Conservation (phyloP, 2,113 vertebrate species). For the Semnornis frantzii region DNA sequence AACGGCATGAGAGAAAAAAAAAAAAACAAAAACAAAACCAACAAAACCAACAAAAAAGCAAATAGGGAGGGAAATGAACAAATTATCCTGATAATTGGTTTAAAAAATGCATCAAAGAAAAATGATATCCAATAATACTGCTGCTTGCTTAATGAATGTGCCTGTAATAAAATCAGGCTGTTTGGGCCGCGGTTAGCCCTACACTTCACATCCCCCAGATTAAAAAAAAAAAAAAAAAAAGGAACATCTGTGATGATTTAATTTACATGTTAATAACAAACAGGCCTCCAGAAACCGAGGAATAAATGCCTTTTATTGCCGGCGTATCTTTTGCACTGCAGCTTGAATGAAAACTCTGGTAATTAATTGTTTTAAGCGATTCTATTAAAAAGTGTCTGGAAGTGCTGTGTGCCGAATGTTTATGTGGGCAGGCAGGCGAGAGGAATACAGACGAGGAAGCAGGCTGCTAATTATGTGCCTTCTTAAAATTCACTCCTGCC, state of each 20-base stretch:
- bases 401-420: constrained; percentile 86
- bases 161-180: constrained; percentile 90
- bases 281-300: constrained; percentile 97
- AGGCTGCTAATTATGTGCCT: constrained; percentile 72
- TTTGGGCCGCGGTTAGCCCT: constrained; percentile 83
- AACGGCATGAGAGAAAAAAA: constrained; percentile 29
- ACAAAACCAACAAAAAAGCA: neutral
- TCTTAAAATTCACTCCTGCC: constrained; percentile 63
- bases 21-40: no score
- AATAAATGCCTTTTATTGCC: constrained; percentile 99
- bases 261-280: constrained; percentile 99
- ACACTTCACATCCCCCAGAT: constrained; percentile 94
- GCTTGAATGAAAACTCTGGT: constrained; percentile 93
- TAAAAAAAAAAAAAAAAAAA: constrained; percentile 81
- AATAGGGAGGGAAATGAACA: constrained; percentile 75
- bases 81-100: constrained; percentile 78
- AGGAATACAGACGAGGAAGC: constrained; percentile 61
- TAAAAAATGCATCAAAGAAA: constrained; percentile 76
- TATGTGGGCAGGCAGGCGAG: constrained; percentile 78
- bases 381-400: constrained; percentile 99
- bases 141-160: constrained; percentile 90
- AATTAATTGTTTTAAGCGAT: constrained; percentile 99
- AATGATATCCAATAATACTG: constrained; percentile 73
- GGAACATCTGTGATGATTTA: constrained; percentile 99
- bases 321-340: constrained; percentile 91